Percentiles rank a stretch among this genome's conserved stretches.
Evolutionary conservation across 2,113 vertebrate species (phyloP).

Genomic region (Dolichotis patagonum): DNA sequence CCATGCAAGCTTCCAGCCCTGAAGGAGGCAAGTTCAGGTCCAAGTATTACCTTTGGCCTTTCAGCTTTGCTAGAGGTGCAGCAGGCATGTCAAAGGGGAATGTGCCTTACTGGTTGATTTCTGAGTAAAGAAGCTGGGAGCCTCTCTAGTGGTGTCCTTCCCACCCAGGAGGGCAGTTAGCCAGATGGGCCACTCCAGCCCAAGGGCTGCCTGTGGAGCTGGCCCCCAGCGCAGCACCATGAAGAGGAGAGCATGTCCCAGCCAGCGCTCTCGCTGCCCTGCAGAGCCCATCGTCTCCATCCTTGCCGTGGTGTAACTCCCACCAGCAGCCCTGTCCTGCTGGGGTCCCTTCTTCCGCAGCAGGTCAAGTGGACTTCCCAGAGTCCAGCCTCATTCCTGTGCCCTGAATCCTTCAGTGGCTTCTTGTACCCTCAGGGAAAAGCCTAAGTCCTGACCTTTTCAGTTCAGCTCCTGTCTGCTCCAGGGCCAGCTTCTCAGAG

Average conservation of each 20-base stretch:
- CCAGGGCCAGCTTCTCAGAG: too few species aligned
- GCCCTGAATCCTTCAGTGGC: fast-evolving
- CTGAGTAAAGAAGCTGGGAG: fast-evolving
- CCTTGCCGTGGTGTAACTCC: fast-evolving
- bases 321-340: too few species aligned
- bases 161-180: background rate
- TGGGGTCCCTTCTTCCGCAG: background rate
- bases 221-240: fast-evolving
- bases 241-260: fast-evolving
- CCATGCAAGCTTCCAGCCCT: background rate
- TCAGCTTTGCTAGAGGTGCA: background rate
- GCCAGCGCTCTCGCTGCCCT: fast-evolving
- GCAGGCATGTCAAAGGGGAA: fast-evolving
- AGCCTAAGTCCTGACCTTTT: fast-evolving
- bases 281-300: background rate
- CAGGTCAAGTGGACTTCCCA: background rate
- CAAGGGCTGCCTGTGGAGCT: too few species aligned
- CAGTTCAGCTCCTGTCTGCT: background rate
- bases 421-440: background rate
- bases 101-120: background rate
- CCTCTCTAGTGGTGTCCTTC: fast-evolving
- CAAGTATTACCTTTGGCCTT: fast-evolving
- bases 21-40: background rate
- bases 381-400: background rate
- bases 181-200: background rate